A percentile compares a stretch with the other conserved stretches of the same genome.
Evolutionary conservation across 2,797 vertebrate species (phyloP).

Genomic region (Anomalospiza imberbis): DNA sequence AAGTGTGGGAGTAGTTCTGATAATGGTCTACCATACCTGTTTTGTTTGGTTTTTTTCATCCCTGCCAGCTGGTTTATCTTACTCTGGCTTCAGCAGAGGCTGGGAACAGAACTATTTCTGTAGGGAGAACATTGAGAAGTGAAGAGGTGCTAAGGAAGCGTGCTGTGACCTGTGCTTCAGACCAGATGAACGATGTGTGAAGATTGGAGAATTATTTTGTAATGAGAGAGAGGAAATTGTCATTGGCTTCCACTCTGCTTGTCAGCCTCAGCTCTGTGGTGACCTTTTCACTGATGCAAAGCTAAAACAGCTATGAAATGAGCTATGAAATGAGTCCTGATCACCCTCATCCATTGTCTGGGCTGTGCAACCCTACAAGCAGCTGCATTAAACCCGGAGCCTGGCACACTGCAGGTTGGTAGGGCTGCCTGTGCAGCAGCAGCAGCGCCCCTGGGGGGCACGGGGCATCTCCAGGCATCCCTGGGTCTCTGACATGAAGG

Average conservation of each 20-base stretch:
- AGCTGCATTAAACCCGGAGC: not conserved
- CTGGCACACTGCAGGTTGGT: fast-evolving
- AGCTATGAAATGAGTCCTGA: not conserved
- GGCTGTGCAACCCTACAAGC: not conserved
- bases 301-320: not conserved
- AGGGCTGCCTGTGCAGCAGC: not conserved
- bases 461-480: not conserved
- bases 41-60: not conserved
- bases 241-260: not conserved
- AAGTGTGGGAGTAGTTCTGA: not conserved
- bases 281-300: not conserved
- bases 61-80: not conserved
- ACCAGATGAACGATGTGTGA: fast-evolving
- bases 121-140: not conserved
- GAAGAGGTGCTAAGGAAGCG: not conserved
- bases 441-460: not conserved
- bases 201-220: not conserved
- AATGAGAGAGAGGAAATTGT: not conserved
- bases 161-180: not conserved
- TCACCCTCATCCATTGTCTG: not conserved
- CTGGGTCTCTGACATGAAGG: fast-evolving
- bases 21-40: not conserved
- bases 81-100: not conserved
- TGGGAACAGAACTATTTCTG: not conserved
- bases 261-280: not conserved